These are phyloP conservation scores for Strix uralensis DNA, from an alignment of 2,113 vertebrate species.

Conservation along the genomic window DNA sequence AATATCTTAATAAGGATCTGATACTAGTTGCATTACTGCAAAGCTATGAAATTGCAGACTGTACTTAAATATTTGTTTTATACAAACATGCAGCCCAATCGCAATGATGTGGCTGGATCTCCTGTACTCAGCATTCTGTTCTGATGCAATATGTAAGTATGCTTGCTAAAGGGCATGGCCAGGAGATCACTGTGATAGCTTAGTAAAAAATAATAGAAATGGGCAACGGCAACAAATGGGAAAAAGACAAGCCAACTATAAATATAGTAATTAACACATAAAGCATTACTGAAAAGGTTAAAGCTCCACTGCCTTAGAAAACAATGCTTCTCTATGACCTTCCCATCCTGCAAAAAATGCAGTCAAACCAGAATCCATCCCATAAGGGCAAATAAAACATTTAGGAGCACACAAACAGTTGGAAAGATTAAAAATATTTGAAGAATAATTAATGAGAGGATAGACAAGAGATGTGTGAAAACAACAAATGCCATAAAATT, in stretches of 20 bases:
- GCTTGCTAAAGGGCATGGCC: not conserved
- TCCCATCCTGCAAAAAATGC: not conserved
- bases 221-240: not conserved
- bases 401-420: not conserved
- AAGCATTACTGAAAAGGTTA: not conserved
- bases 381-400: not conserved
- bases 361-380: not conserved
- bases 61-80: not conserved
- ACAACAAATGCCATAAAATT: not conserved
- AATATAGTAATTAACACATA: not conserved
- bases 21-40: not conserved
- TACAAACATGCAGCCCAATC: not conserved
- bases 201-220: not conserved
- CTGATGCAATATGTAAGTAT: not conserved
- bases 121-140: not conserved
- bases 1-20: not conserved
- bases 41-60: not conserved
- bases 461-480: not conserved
- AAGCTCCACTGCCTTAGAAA: not conserved
- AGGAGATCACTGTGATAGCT: not conserved
- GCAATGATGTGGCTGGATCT: not conserved
- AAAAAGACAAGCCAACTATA: not conserved
- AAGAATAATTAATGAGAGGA: not conserved
- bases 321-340: not conserved
- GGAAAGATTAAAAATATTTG: not conserved